These are phyloP conservation scores for Chaetodon trifascialis DNA, from an alignment of 2,113 vertebrate genomes.

Conservation along the genomic window DNA sequence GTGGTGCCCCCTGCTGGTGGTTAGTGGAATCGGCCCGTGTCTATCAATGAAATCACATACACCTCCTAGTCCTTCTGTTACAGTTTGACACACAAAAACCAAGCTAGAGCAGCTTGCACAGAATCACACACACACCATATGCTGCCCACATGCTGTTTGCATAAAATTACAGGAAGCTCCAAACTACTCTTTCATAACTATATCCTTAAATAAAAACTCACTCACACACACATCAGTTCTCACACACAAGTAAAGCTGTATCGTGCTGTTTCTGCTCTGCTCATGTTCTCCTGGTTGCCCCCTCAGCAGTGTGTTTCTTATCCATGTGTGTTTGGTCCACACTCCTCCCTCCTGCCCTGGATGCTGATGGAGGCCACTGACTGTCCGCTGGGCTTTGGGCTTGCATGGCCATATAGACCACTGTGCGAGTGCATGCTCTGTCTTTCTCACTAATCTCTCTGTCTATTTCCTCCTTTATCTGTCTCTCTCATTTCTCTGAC, in stretches of 20 bases:
- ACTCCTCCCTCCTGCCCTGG: conserved; percentile 62
- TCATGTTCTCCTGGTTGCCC: conserved; percentile 72
- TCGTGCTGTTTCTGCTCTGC: conserved; percentile 67
- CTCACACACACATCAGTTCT: background rate
- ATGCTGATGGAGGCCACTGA: conserved; percentile 71
- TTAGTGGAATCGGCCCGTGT: conserved; percentile 85
- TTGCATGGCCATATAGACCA: conserved; percentile 81
- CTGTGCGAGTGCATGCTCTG: conserved; percentile 73
- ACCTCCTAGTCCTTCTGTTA: conserved; percentile 15
- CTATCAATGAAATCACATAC: conserved; percentile 36
- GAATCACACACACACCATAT: conserved; percentile 24
- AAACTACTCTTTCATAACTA: conserved; percentile 11
- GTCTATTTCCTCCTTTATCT: conserved; percentile 32
- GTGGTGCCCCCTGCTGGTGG: conserved; percentile 98
- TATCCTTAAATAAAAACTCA: background rate
- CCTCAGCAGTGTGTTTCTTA: conserved; percentile 71
- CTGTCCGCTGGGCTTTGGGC: conserved; percentile 75
- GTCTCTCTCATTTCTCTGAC: conserved; percentile 21
- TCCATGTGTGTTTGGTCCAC: conserved; percentile 64
- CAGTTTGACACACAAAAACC: conserved; percentile 11
- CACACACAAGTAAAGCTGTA: conserved; percentile 40
- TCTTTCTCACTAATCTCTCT: conserved; percentile 58
- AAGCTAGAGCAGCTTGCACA: conserved; percentile 30
- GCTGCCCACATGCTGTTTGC: conserved; percentile 35
- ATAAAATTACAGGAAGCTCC: conserved; percentile 33